These are phyloP conservation scores for Xenus cinereus DNA, from an alignment of 2,113 vertebrate species.

Conservation along the genomic window DNA sequence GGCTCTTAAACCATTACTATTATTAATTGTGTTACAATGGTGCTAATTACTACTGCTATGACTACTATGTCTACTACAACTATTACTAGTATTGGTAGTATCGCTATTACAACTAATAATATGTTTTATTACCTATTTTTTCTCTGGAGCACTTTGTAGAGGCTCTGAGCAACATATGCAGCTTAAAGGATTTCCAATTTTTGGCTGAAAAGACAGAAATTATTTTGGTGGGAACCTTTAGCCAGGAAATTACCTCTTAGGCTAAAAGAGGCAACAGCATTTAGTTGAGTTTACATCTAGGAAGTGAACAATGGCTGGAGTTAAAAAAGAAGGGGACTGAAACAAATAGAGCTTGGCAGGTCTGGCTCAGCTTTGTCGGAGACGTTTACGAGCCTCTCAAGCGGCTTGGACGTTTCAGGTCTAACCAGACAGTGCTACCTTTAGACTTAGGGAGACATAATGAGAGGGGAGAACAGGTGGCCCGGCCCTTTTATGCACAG, in stretches of 20 bases:
- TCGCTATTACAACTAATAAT: accelerated
- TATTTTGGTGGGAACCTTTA: not conserved
- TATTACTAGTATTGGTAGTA: not conserved
- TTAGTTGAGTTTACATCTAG: constrained; percentile 21
- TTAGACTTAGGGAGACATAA: not conserved
- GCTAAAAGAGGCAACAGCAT: constrained; percentile 6
- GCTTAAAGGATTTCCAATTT: not conserved
- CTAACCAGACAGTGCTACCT: not conserved
- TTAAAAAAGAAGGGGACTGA: not conserved
- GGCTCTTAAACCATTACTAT: not conserved
- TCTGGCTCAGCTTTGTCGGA: not conserved
- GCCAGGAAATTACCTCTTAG: constrained; percentile 30
- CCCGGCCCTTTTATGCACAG: not conserved
- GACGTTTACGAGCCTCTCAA: not conserved
- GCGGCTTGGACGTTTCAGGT: not conserved
- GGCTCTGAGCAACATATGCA: not conserved
- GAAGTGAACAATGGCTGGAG: constrained; percentile 23
- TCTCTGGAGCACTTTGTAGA: not conserved
- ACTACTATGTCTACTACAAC: not conserved
- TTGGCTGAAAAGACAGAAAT: not conserved
- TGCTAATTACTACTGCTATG: not conserved
- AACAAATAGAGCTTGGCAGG: constrained; percentile 19
- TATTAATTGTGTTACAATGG: not conserved
- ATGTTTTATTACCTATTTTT: not conserved
- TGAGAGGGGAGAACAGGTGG: constrained; percentile 55